These are phyloP conservation scores for Sus scrofa DNA, from an alignment of 2,113 vertebrate genomes.

Conservation along the genomic window T2T-Sscrofa CM000822.6:23682501-23683000, in stretches of 20 bases:
- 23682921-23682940: too few relatives aligned
- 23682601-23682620: background rate
- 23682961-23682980: too few relatives aligned
- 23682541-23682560: conserved; percentile 15
- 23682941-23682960: too few relatives aligned
- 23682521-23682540: background rate
- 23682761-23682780: background rate
- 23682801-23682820: background rate
- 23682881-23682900: background rate
- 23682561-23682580: background rate
- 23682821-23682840: conserved; percentile 15
- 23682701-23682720: background rate
- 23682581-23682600: background rate
- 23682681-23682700: background rate
- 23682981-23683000: too few relatives aligned
- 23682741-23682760: background rate
- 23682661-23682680: background rate
- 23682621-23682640: background rate
- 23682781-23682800: conserved; percentile 5
- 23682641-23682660: background rate
- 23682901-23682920: too few relatives aligned
- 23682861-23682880: conserved; percentile 4
- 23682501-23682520: background rate
- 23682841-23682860: background rate
- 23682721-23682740: conserved; percentile 12